phyloP scores from a whole-genome alignment of 1,140 invertebrate species.

The Patella vulgata region DNA sequence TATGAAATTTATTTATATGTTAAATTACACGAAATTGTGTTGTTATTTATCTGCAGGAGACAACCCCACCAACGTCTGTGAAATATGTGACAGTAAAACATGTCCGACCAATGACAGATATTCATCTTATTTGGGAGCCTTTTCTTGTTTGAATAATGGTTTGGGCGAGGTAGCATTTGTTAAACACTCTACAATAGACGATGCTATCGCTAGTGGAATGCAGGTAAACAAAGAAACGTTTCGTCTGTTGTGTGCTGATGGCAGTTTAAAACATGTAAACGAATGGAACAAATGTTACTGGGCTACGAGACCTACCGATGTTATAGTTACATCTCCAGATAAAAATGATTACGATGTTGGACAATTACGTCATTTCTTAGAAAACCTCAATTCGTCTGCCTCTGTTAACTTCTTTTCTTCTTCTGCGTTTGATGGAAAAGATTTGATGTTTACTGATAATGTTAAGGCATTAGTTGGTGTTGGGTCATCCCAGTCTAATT shows the following conservation, averaged over 20 bases:
- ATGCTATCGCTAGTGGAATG: slow-evolving; percentile 90
- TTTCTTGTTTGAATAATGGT: slow-evolving; percentile 80
- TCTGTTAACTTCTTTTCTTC: slow-evolving; percentile 10
- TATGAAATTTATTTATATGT: no score
- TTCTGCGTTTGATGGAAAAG: slow-evolving; percentile 1
- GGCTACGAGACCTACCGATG: slow-evolving; percentile 89
- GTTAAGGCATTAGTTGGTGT: not conserved
- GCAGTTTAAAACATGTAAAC: slow-evolving; percentile 75
- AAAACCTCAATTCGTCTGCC: slow-evolving; percentile 3
- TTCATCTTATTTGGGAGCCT: slow-evolving; percentile 83
- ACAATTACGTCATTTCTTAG: slow-evolving; percentile 1
- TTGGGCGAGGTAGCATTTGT: slow-evolving; percentile 90
- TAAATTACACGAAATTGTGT: no score
- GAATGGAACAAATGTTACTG: slow-evolving; percentile 86
- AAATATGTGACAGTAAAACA: slow-evolving; percentile 74
- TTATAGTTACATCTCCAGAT: slow-evolving; percentile 79
- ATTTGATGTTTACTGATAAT: slow-evolving; percentile 17
- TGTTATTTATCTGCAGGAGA: slow-evolving; percentile 70
- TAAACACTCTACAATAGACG: slow-evolving; percentile 87
- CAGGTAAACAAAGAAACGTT: slow-evolving; percentile 90
- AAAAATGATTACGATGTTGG: not conserved
- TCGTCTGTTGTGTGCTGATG: slow-evolving; percentile 90
- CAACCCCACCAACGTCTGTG: slow-evolving; percentile 81
- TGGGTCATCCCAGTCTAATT: not conserved
- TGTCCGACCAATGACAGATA: slow-evolving; percentile 89